Evolutionary conservation across 2,113 vertebrate species (phyloP).

Genomic region (Illadopsis cleaveri): DNA sequence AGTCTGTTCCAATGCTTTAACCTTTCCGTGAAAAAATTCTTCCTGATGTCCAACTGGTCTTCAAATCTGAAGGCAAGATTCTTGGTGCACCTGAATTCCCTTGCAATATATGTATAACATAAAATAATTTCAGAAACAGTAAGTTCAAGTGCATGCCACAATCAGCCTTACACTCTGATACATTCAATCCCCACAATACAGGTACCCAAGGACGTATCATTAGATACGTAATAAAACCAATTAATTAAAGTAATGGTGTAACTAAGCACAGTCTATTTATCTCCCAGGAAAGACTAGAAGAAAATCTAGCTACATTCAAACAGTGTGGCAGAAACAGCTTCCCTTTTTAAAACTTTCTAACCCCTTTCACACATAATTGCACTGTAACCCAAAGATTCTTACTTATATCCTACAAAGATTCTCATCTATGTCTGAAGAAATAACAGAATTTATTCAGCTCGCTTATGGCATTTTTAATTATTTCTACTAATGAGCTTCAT

Average conservation of each 20-base stretch:
- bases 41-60: neutral
- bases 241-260: neutral
- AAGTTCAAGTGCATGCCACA: neutral
- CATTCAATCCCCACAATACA: neutral
- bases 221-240: neutral
- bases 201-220: rapidly evolving
- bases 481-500: neutral
- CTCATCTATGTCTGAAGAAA: neutral
- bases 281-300: neutral
- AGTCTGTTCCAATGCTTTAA: neutral
- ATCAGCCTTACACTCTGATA: neutral
- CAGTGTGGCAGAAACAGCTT: neutral
- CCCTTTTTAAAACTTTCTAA: neutral
- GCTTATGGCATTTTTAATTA: neutral
- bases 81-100: neutral
- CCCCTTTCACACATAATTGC: neutral
- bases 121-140: neutral
- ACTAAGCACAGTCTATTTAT: neutral
- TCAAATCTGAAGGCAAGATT: neutral
- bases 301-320: neutral
- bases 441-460: neutral
- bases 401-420: neutral
- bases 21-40: neutral
- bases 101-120: neutral
- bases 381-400: neutral